phyloP scores from a whole-genome alignment of 1,140 invertebrate species.

The Drosophila repletoides region DNA sequence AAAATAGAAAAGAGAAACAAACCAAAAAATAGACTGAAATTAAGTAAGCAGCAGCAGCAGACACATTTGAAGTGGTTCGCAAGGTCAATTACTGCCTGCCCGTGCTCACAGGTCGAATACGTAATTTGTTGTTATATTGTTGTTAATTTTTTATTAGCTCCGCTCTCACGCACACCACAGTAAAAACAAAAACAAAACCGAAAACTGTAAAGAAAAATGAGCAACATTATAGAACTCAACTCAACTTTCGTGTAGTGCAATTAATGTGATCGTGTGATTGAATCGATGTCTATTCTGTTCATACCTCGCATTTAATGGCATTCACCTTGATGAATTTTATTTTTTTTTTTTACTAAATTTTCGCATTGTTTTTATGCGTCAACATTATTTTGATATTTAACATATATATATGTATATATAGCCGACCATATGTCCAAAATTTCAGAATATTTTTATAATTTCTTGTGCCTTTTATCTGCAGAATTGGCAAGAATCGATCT shows the following conservation, averaged over 20 bases:
- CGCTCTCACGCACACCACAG: slow-evolving; percentile 12
- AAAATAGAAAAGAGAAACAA: slow-evolving; percentile 22
- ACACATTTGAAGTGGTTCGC: slow-evolving; percentile 31
- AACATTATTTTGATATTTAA: slow-evolving; percentile 1
- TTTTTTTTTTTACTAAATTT: neutral
- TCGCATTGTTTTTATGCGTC: neutral
- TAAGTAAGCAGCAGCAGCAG: slow-evolving; percentile 17
- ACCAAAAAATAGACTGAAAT: slow-evolving; percentile 8
- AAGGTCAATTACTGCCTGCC: slow-evolving; percentile 48
- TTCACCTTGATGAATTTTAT: slow-evolving; percentile 5
- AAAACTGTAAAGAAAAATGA: neutral
- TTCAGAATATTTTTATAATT: neutral
- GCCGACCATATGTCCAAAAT: neutral
- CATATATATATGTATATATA: slow-evolving; percentile 1
- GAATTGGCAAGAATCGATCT: neutral
- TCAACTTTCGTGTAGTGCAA: slow-evolving; percentile 26
- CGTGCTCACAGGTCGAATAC: slow-evolving; percentile 47
- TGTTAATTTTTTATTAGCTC: slow-evolving; percentile 39
- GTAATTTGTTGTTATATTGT: slow-evolving; percentile 31
- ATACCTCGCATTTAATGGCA: slow-evolving; percentile 5
- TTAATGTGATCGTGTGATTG: slow-evolving; percentile 39
- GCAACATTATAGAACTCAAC: slow-evolving; percentile 6
- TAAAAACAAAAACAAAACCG: neutral
- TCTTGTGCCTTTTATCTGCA: neutral
- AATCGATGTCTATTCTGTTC: slow-evolving; percentile 14